These are phyloP conservation scores for Hydraecia micacea DNA, from an alignment of 2,888 invertebrate species.

Conservation along the genomic window DNA sequence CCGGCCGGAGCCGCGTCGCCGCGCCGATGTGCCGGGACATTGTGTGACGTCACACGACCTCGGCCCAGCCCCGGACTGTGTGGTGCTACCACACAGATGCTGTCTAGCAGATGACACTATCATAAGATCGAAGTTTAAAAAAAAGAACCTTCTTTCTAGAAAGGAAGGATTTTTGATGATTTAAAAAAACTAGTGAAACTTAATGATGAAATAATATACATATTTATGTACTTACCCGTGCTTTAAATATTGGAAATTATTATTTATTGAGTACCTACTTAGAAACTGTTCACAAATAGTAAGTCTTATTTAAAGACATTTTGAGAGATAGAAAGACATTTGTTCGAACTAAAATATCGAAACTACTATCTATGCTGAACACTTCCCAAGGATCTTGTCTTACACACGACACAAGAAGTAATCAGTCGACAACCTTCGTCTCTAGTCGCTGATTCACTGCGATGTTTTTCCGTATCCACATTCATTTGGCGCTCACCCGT, in stretches of 20 bases:
- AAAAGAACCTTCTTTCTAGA: neutral
- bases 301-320: neutral
- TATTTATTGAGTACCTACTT: neutral
- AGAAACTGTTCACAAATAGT: neutral
- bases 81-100: neutral
- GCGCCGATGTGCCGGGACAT: neutral
- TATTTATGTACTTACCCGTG: neutral
- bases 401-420: neutral
- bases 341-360: neutral
- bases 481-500: neutral
- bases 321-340: neutral
- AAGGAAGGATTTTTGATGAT: neutral
- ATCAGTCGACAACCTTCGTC: neutral
- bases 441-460: neutral
- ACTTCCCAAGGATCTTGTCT: too few species aligned
- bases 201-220: too few species aligned
- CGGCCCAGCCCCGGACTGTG: neutral
- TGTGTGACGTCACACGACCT: conserved; percentile 16
- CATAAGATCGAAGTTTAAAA: neutral
- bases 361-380: neutral
- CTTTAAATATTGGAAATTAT: neutral
- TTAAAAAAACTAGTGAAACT: neutral
- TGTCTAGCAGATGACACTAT: neutral
- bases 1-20: neutral
- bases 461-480: neutral